Evolutionary conservation across 2,888 invertebrate species (phyloP), one percentile per base, ranked within the genome.

Genomic region (Apodemia mormo): DNA sequence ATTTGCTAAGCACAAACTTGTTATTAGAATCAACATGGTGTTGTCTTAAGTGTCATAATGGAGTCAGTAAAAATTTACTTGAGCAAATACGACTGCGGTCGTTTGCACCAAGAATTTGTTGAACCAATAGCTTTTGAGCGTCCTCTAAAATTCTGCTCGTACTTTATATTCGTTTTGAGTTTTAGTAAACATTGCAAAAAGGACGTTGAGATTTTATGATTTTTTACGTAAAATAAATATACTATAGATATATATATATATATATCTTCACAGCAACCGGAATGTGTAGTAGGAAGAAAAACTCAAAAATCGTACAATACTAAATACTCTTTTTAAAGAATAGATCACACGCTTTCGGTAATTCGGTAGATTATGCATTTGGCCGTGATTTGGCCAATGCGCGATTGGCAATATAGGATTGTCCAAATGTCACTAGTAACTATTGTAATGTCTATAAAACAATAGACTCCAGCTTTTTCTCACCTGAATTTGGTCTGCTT

Each of bases 11-110:
- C 74, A 78, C 70, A 70, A 73, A 73, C 68, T 68, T 73, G 72
- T 78, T 78, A 76, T 79, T 75, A 77, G 77, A 79, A 74, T 76
- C 73, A 78, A 80, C 78, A 79, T 64, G 67, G 71, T 69, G 73
- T 66, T 52, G 4, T 52, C 52, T 49, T 79, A 79, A 80, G 78
- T 76, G 80, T 76, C 74, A 71, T 68, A 73, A 43, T 74, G 74
- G 77, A 75, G 74, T 73, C 75, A 74, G 77, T 77, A 75, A 73
- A 56, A 72, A 64, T 69, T 33, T 61, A 61, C 12, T 14, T 33
- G 33, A 37, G 37, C 12, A 61, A 61, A 61, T 30, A 58, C 30
- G 7, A 61, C 61, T 22, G 22, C n/a, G 43, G 69, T 66, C 68
- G 56, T 66, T 49, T 72, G 69, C 69, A 71, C 70, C 65, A 68